Conservation (phyloP, 1,140 invertebrate species). For the Stegodyphus mimosarum region DNA sequence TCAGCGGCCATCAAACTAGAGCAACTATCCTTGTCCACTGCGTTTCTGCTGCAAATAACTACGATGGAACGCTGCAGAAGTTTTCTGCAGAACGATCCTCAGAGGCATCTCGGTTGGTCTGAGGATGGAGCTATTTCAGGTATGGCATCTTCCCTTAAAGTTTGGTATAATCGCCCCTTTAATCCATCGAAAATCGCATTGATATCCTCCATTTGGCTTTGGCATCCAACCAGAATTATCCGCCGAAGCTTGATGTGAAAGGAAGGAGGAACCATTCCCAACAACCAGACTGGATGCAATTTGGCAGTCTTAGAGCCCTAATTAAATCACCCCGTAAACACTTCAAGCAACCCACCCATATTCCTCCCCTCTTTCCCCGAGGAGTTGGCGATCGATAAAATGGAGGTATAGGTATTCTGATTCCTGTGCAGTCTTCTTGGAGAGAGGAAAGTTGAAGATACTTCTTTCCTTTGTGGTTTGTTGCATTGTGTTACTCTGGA, state of each 20-base stretch:
- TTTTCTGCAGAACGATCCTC: too few species aligned
- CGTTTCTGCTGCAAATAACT: too few species aligned
- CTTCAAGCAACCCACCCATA: constrained; percentile 10
- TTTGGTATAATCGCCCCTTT: too few species aligned
- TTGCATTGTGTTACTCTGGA: neutral
- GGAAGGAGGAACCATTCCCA: neutral
- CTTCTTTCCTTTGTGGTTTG: neutral
- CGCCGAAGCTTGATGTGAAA: neutral
- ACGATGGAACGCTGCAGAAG: too few species aligned
- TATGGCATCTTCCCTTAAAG: too few species aligned
- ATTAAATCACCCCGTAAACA: constrained; percentile 57
- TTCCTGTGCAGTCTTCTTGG: neutral
- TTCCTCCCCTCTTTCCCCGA: neutral
- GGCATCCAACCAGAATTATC: too few species aligned
- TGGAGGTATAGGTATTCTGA: neutral
- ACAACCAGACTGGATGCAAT: neutral
- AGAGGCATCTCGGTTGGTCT: too few species aligned
- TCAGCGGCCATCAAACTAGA: too few species aligned
- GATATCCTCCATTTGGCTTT: too few species aligned
- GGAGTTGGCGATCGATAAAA: neutral
- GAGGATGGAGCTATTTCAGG: too few species aligned
- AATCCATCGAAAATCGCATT: too few species aligned
- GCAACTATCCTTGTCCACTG: too few species aligned
- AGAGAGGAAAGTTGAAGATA: neutral
- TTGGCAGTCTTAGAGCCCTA: constrained; percentile 35